Base-by-base conservation (phyloP, 2,888 invertebrate genomes). In the Ellobium chinense region DNA sequence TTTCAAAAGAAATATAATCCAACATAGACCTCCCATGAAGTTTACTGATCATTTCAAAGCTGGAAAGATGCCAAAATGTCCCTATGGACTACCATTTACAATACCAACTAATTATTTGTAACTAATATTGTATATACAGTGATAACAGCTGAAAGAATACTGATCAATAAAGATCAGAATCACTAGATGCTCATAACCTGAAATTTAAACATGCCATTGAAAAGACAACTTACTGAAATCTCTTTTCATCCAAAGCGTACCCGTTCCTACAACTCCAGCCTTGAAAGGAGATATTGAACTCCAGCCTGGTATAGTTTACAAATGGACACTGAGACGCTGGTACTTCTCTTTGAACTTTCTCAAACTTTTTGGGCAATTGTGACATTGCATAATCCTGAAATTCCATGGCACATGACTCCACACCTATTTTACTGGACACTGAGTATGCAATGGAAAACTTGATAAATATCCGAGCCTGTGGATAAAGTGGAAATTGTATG, bases 401-500 rank as follows among this genome's bases (percentile, higher is more conserved):
- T 63, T 83, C 80, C 5, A 46, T 37, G 4, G 73, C 85, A 73
- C 85, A 85, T 4, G 62, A 29, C 34, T 81, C 78, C 14, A 84
- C 83, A 54, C n/a, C 21, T 36, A 56, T 24, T 46, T 58, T 65
- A 18, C 72, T 54, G n/a, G 80, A 78, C 5, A 31, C 31, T n/a
- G 36, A 29, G 63, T 80, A 72, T 27, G 54, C 74, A 29, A 85
- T 58, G 24, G 77, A 75, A 58, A 83, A 83, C 62, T 77, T 74
- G n/a, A 84, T 76, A 54, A 60, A 79, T n/a, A 85, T 73, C 36
- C 66, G 63, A 21, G 83, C 85, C 85, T 85, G 80, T 18, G 24
- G 18, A n/a, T n/a, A n/a, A n/a, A n/a, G n/a, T n/a, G n/a, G n/a
- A n/a, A n/a, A n/a, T n/a, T n/a, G n/a, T n/a, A n/a, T n/a, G n/a